These are phyloP conservation scores for Thera obeliscata DNA, from an alignment of 2,888 invertebrate species.

Conservation along the genomic window DNA sequence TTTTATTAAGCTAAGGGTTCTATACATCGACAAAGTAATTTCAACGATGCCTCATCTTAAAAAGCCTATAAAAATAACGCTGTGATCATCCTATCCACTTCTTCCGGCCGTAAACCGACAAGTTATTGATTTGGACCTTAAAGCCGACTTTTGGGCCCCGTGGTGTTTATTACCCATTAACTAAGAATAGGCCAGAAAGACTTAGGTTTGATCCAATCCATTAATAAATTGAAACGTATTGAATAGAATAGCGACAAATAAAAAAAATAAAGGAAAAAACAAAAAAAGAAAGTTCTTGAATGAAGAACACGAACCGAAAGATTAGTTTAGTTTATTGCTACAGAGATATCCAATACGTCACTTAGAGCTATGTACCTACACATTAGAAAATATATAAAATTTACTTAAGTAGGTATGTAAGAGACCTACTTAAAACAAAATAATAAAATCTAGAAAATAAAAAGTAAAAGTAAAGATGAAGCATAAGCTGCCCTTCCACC, in stretches of 20 bases:
- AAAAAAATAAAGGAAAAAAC: no score
- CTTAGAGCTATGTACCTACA: no score
- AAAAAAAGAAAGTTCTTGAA: no score
- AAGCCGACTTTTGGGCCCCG: constrained; percentile 26
- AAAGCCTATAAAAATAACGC: constrained; percentile 16
- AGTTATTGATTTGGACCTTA: constrained; percentile 36
- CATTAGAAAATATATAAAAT: no score
- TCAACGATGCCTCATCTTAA: background rate
- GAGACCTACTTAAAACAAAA: no score
- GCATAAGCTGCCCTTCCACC: no score
- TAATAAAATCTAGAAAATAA: no score
- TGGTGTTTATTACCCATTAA: constrained; percentile 43
- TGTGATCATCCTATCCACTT: constrained; percentile 9
- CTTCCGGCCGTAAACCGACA: constrained; percentile 24
- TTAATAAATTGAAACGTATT: constrained; percentile 25
- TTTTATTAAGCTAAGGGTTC: background rate
- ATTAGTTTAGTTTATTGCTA: no score
- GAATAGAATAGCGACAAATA: background rate
- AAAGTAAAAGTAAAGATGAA: no score
- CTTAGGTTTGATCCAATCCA: constrained; percentile 19
- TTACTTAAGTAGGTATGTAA: no score
- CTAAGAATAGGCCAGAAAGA: constrained; percentile 22
- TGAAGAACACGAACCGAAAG: no score
- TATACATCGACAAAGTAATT: background rate
- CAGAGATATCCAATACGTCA: no score